Conservation (phyloP, 2,888 invertebrate species). For the Drosophila anomalata region DNA sequence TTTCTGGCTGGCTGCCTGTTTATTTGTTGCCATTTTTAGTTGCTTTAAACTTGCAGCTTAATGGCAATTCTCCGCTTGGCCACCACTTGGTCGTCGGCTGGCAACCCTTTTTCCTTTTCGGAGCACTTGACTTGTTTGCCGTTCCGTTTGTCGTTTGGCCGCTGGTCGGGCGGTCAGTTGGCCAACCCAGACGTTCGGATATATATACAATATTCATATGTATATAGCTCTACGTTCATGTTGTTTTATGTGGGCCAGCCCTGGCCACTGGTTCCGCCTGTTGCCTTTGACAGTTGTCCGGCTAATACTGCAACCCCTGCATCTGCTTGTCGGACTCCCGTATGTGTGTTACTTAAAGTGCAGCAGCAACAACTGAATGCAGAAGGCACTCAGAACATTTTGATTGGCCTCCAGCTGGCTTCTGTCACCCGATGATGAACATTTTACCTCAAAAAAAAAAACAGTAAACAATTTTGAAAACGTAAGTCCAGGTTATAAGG, state of each 20-base stretch:
- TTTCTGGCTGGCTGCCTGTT: conserved; percentile 42
- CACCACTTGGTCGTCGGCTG: conserved; percentile 24
- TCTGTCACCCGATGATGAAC: conserved; percentile 10
- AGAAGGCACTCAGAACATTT: conserved; percentile 35
- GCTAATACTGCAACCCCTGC: conserved; percentile 46
- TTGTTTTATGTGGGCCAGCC: conserved; percentile 39
- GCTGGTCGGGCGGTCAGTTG: conserved; percentile 37
- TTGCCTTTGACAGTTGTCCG: conserved; percentile 62
- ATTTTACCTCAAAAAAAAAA: neutral
- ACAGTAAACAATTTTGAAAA: neutral
- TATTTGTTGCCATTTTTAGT: conserved; percentile 72
- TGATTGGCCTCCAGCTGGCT: conserved; percentile 31
- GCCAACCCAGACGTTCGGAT: conserved; percentile 20
- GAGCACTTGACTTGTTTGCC: conserved; percentile 62
- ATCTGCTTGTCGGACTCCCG: conserved; percentile 28
- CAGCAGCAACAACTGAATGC: conserved; percentile 13
- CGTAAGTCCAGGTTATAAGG: conserved; percentile 4
- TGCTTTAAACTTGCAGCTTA: conserved; percentile 78
- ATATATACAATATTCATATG: conserved; percentile 7
- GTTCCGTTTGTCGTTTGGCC: conserved; percentile 39
- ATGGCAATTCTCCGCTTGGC: conserved; percentile 69
- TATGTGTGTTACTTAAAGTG: conserved; percentile 41
- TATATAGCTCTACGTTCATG: neutral
- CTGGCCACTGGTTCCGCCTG: conserved; percentile 48
- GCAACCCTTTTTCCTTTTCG: conserved; percentile 19